Percentiles rank a stretch among this genome's conserved stretches.
phyloP scores from a whole-genome alignment of 1,140 invertebrate species.

The Sesamia nonagrioides region DNA sequence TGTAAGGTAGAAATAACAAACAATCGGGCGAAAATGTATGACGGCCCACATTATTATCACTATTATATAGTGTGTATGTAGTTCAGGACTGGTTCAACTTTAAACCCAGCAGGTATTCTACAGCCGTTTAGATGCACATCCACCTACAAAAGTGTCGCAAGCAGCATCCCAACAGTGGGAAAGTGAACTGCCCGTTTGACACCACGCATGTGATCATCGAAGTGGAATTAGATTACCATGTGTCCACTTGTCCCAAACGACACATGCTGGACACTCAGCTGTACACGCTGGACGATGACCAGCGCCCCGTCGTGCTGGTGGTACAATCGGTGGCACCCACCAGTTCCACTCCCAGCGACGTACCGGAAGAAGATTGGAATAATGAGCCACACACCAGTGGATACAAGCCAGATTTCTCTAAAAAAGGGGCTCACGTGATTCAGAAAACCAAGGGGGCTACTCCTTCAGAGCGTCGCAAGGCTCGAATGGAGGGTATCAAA shows the following conservation, averaged over 20 bases:
- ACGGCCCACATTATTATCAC: no score
- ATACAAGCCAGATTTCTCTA: constrained; percentile 69
- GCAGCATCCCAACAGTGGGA: constrained; percentile 66
- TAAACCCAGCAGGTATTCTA: no score
- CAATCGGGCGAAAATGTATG: no score
- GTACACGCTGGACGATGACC: constrained; percentile 66
- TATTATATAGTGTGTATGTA: no score
- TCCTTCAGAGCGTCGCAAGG: constrained; percentile 72
- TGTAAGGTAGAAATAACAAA: no score
- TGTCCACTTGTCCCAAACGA: constrained; percentile 64
- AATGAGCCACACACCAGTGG: no score
- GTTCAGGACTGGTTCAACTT: no score
- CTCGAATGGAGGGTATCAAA: constrained; percentile 67
- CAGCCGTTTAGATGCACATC: no score
- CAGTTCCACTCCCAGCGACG: constrained; percentile 8
- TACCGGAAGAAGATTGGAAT: constrained; percentile 67
- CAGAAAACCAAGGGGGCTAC: constrained; percentile 71
- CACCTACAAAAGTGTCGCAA: no score
- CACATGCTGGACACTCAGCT: constrained; percentile 65
- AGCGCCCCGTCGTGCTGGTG: constrained; percentile 55
- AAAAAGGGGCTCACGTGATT: constrained; percentile 68
- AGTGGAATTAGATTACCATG: constrained; percentile 76
- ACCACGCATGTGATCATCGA: constrained; percentile 73
- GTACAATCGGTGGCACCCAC: no score
- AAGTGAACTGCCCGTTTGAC: constrained; percentile 75